Percentiles rank a stretch among this genome's conserved stretches.
phyloP scores from a whole-genome alignment of 1,140 invertebrate genomes.

The Yoshiicerus persimilis region DNA sequence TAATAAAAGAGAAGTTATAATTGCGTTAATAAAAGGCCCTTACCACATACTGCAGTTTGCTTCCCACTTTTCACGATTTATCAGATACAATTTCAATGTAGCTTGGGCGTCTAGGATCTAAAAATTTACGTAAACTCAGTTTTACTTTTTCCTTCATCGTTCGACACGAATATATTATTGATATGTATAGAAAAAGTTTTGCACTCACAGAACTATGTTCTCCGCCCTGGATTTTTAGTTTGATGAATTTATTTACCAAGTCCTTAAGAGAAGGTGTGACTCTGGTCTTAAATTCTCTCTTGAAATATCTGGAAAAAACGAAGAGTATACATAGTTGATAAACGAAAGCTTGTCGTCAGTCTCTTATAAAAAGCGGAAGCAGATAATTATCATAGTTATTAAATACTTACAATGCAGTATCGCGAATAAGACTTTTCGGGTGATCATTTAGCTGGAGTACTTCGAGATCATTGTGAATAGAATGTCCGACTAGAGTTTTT shows the following conservation, averaged over 20 bases:
- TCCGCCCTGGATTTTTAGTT: conserved; percentile 82
- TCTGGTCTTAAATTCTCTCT: conserved; percentile 58
- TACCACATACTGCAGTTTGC: no score
- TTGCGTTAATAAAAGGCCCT: no score
- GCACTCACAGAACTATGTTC: conserved; percentile 64
- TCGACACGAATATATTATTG: not conserved
- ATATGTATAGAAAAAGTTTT: not conserved
- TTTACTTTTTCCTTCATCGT: not conserved
- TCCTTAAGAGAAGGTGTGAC: conserved; percentile 79
- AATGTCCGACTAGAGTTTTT: conserved; percentile 82
- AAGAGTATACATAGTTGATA: not conserved
- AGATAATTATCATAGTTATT: not conserved
- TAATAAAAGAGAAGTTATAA: no score
- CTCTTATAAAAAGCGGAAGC: not conserved
- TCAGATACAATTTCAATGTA: conserved; percentile 80
- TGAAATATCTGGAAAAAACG: conserved; percentile 65
- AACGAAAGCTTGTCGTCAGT: not conserved
- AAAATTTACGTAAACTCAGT: not conserved
- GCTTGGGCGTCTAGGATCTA: conserved; percentile 76
- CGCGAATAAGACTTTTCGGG: conserved; percentile 63
- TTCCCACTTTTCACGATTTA: conserved; percentile 75
- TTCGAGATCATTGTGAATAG: conserved; percentile 79
- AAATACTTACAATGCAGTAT: conserved; percentile 67
- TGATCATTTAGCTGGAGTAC: conserved; percentile 84
- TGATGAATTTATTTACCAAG: conserved; percentile 71